A percentile compares a stretch with the other conserved stretches of the same genome.
phyloP scores from a whole-genome alignment of 2,888 invertebrate species.

The Eupeodes latifasciatus region DNA sequence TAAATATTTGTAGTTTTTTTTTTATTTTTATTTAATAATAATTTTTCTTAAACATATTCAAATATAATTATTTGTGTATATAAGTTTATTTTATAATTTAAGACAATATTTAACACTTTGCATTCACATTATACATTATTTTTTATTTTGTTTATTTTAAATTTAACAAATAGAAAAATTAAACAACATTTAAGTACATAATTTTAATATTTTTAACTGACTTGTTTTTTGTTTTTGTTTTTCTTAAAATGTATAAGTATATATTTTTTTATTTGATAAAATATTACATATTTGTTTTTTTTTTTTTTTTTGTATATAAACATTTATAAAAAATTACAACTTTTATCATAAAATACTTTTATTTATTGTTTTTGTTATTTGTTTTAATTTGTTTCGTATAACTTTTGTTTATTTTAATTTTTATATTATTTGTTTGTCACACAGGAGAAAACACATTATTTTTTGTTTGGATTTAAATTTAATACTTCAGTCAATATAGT shows the following conservation, averaged over 20 bases:
- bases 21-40: constrained; percentile 4
- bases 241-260: neutral
- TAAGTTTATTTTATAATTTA: constrained; percentile 54
- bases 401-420: constrained; percentile 14
- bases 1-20: constrained; percentile 60
- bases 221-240: constrained; percentile 15
- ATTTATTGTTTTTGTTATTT: constrained; percentile 32
- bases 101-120: constrained; percentile 65
- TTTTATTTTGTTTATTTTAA: constrained; percentile 8
- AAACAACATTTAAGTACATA: constrained; percentile 48
- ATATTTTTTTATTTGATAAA: constrained; percentile 50
- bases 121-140: constrained; percentile 56
- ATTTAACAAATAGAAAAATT: constrained; percentile 37
- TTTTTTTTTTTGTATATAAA: constrained; percentile 60
- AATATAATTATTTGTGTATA: constrained; percentile 43
- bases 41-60: constrained; percentile 44
- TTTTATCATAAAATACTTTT: constrained; percentile 54
- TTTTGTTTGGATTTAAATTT: constrained; percentile 15
- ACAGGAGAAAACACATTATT: constrained; percentile 64
- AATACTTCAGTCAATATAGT: constrained; percentile 62
- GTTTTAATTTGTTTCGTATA: constrained; percentile 48
- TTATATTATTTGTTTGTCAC: constrained; percentile 60
- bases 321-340: constrained; percentile 74
- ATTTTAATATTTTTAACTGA: constrained; percentile 40
- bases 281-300: constrained; percentile 50